Percentiles rank a stretch among this genome's conserved stretches.
These are phyloP conservation scores for Eupristina koningsbergeri DNA, from an alignment of 1,140 invertebrate species.

Conservation along the genomic window DNA sequence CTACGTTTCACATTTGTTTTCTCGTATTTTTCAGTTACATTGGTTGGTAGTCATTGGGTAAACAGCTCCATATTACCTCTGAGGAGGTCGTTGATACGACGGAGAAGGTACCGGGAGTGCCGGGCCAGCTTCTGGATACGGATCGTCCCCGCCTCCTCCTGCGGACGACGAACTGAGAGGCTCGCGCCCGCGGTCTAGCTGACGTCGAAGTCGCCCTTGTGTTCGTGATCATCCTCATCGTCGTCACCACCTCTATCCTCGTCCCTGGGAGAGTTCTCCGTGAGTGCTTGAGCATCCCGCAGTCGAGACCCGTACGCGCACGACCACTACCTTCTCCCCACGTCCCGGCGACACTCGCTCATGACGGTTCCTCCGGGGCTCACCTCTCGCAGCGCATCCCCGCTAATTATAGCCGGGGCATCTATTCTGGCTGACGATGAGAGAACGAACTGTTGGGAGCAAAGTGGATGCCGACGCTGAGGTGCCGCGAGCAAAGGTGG, in stretches of 20 bases:
- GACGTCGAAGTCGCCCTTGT: not conserved
- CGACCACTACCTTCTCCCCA: conserved; percentile 6
- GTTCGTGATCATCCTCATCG: conserved; percentile 26
- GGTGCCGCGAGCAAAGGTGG: not conserved
- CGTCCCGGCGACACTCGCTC: conserved; percentile 17
- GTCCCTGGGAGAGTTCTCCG: conserved; percentile 37
- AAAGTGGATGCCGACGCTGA: too few species aligned
- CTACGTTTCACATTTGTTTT: too few species aligned
- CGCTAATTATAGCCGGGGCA: not conserved
- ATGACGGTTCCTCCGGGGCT: not conserved
- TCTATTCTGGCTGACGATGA: not conserved
- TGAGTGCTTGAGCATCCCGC: conserved; percentile 67
- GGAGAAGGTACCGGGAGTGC: conserved; percentile 66
- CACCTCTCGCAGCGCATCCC: conserved; percentile 7
- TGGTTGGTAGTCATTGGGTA: too few species aligned
- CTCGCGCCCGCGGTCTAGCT: not conserved
- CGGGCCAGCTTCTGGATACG: conserved; percentile 69
- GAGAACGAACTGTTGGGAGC: too few species aligned
- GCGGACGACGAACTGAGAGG: conserved; percentile 7
- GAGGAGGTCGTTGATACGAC: conserved; percentile 63
- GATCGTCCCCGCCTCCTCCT: conserved; percentile 59
- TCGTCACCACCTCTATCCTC: not conserved
- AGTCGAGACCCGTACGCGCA: not conserved
- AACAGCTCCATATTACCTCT: conserved; percentile 57
- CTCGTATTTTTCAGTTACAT: too few species aligned